phyloP scores from a whole-genome alignment of 2,797 vertebrate genomes.

The Eulemur albifrons region DNA sequence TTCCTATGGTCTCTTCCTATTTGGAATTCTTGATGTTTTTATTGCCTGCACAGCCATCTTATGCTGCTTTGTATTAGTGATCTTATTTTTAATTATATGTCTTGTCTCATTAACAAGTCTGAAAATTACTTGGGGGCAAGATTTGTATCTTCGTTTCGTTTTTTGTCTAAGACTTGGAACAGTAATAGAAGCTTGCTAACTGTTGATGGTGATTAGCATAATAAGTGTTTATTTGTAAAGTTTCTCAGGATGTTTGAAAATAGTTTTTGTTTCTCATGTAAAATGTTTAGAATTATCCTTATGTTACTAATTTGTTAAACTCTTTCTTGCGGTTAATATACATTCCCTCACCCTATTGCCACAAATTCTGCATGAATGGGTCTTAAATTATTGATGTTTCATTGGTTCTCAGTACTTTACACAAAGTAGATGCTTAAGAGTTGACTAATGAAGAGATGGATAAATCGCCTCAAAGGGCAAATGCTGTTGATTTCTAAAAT shows the following conservation, averaged over 20 bases:
- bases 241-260: conserved; percentile 53
- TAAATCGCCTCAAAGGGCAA: background rate
- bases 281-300: conserved; percentile 37
- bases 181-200: background rate
- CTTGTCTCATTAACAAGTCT: conserved; percentile 14
- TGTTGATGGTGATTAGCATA: conserved; percentile 6
- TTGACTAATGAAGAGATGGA: background rate
- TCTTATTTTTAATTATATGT: conserved; percentile 51
- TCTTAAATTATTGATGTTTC: background rate
- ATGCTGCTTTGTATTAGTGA: background rate
- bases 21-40: conserved; percentile 36
- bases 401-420: background rate
- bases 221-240: conserved; percentile 8
- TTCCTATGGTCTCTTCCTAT: background rate
- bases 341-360: background rate
- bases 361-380: background rate
- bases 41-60: background rate
- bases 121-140: conserved; percentile 21
- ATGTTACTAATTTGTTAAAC: conserved; percentile 33
- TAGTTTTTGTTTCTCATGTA: conserved; percentile 33
- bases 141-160: conserved; percentile 7
- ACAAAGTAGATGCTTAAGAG: background rate
- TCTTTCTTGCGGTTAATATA: background rate
- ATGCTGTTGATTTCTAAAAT: background rate
- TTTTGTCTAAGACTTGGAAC: background rate